A percentile compares a stretch with the other conserved stretches of the same genome.
Evolutionary conservation across 2,113 vertebrate species (phyloP).

Genomic region (Bujurquina vittata): DNA sequence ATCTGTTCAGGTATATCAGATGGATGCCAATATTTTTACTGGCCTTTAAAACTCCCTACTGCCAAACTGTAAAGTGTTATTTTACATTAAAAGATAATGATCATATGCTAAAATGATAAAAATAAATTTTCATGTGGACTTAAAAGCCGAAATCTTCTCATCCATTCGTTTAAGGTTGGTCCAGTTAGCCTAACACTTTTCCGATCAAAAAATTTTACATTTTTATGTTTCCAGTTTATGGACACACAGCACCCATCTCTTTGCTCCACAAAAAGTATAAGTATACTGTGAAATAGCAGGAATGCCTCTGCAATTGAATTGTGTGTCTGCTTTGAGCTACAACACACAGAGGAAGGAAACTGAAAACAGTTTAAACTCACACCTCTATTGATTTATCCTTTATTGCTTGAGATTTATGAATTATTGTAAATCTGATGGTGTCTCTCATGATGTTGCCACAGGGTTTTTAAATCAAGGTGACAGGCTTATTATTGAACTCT

Average conservation of each 20-base stretch:
- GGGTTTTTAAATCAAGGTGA: constrained; percentile 76
- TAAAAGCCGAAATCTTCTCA: neutral
- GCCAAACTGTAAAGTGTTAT: neutral
- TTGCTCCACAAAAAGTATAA: constrained; percentile 25
- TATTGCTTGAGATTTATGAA: constrained; percentile 75
- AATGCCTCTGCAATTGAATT: constrained; percentile 55
- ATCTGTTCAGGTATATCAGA: neutral
- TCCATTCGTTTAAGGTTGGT: neutral
- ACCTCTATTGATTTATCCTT: constrained; percentile 74
- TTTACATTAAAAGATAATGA: neutral
- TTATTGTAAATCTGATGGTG: constrained; percentile 76
- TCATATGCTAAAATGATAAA: neutral
- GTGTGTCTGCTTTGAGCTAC: constrained; percentile 56
- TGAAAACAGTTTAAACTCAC: constrained; percentile 71
- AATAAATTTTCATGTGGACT: neutral
- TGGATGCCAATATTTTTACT: neutral
- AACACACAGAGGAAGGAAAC: constrained; percentile 50
- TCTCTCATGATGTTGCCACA: constrained; percentile 71
- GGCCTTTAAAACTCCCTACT: neutral
- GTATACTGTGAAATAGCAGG: constrained; percentile 34
- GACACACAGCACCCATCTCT: constrained; percentile 14
- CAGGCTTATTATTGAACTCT: constrained; percentile 70
- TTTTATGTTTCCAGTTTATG: constrained; percentile 16
- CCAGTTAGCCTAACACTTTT: neutral
- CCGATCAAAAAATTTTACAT: neutral